These are phyloP conservation scores for Alaudala cheleensis DNA, from an alignment of 2,113 vertebrate species.

Conservation along the genomic window DNA sequence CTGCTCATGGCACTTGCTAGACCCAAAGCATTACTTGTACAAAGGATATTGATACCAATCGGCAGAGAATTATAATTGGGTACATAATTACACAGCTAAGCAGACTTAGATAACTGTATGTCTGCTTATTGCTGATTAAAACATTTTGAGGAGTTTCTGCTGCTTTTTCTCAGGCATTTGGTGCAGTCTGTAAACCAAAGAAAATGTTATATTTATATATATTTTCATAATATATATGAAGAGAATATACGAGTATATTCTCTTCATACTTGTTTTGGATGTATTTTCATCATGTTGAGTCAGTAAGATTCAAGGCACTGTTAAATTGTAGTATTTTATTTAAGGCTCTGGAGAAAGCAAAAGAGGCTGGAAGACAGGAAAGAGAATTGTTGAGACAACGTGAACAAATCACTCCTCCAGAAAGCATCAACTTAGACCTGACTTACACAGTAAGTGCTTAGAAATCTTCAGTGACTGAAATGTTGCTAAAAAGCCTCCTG, in stretches of 20 bases:
- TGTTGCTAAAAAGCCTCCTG: background rate
- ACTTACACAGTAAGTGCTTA: constrained; percentile 89
- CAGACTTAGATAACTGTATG: background rate
- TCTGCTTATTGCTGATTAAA: background rate
- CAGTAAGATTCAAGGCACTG: background rate
- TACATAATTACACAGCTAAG: background rate
- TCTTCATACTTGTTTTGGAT: background rate
- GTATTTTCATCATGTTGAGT: background rate
- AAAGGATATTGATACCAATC: background rate
- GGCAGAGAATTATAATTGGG: background rate
- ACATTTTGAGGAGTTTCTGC: background rate
- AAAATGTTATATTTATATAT: background rate
- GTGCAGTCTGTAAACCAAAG: background rate
- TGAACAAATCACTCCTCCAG: constrained; percentile 83
- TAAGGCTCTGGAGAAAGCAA: constrained; percentile 94
- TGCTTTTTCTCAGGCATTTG: background rate
- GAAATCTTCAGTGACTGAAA: background rate
- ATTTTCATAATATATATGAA: too few species aligned
- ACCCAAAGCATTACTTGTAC: background rate
- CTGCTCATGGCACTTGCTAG: background rate
- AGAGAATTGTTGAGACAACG: constrained; percentile 87
- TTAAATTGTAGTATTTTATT: constrained; percentile 27
- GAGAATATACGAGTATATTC: background rate
- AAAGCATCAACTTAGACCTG: constrained; percentile 90
- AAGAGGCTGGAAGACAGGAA: constrained; percentile 95